Evolutionary conservation across 2,888 invertebrate species (phyloP), one percentile per base, ranked within the genome.

Genomic region (Balanococcus diminutus): DNA sequence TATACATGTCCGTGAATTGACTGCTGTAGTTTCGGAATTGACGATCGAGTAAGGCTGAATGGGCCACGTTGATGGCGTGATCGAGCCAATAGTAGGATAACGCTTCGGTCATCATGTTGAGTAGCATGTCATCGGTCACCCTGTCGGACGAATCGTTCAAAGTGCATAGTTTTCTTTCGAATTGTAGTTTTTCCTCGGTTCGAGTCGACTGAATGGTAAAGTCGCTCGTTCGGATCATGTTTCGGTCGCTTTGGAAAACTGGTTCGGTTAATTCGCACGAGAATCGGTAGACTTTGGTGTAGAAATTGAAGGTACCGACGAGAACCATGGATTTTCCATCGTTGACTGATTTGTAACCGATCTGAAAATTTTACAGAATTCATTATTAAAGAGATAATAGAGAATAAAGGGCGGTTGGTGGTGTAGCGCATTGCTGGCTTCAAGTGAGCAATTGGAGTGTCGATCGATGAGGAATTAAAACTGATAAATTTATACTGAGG

Each of bases 51-150:
- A 42, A 1, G 75, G 51, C 56, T 11, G 75, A 5, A 32, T 79
- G 32, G 14, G 79, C 85, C 25, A 75, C 19, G 25, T 85, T 51
- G n/a, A 85, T 51, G 79, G 75, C 46, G 28, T 85, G 75, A 79
- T 79, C 75, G 36, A 79, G 75, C 75, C 75, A 79, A 11, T 32
- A 19, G 9, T 75, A 28, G 46, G 75, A 51, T 85, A 42, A 16
- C 31, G 85, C 85, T 16, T 75, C n/a, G 36, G n/a, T 75, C 28
- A 75, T 75, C 85, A 75, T 42, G 25, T 46, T 32, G 0, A 32
- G 6, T 4, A 85, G 28, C 6, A 19, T 28, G 4, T 36, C 67
- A 3, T 83, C 83, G 19, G 79, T 32, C 1, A 75, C 16, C 6
- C 19, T 36, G 72, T 75, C 75, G 6, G 67, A 42, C n/a, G 51